Conservation (phyloP, 1,140 invertebrate species). For the Ooceraea biroi region DNA sequence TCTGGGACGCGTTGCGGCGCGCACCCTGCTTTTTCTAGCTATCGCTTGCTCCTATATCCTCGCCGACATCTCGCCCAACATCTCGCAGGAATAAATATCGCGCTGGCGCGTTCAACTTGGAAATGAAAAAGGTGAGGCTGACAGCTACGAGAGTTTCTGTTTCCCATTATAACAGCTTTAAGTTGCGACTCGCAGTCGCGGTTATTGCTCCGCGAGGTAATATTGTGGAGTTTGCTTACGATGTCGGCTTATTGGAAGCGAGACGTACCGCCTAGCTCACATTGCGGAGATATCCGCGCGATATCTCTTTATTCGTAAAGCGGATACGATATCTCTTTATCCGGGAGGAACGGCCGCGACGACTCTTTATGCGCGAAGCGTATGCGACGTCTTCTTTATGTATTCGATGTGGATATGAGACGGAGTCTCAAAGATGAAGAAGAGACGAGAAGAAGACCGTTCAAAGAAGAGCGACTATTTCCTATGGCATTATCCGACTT, state of each 20-base stretch:
- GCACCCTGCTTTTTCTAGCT: conserved; percentile 41
- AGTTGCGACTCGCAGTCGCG: conserved; percentile 52
- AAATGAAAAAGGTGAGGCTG: conserved; percentile 61
- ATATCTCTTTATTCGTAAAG: conserved; percentile 59
- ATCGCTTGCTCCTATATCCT: conserved; percentile 34
- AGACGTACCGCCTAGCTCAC: conserved; percentile 21
- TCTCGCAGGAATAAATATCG: conserved; percentile 52
- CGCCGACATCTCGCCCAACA: conserved; percentile 19
- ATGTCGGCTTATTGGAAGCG: conserved; percentile 54
- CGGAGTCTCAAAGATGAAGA: conserved; percentile 21
- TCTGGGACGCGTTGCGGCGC: conserved; percentile 37
- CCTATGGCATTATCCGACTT: conserved; percentile 38
- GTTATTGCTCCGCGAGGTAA: conserved; percentile 60
- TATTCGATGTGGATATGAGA: conserved; percentile 48
- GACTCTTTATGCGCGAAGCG: conserved; percentile 54
- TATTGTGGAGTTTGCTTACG: conserved; percentile 52
- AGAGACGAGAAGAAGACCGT: conserved; percentile 3
- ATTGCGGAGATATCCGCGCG: conserved; percentile 28
- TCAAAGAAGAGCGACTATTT: conserved; percentile 40
- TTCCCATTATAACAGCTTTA: conserved; percentile 57
- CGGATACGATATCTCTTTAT: conserved; percentile 55
- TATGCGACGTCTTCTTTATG: conserved; percentile 53
- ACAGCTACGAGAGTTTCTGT: conserved; percentile 62
- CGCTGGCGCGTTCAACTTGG: conserved; percentile 36
- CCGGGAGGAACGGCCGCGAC: conserved; percentile 48